Evolutionary conservation across 2,888 invertebrate genomes (phyloP).

Genomic region (Nycteola revayana): DNA sequence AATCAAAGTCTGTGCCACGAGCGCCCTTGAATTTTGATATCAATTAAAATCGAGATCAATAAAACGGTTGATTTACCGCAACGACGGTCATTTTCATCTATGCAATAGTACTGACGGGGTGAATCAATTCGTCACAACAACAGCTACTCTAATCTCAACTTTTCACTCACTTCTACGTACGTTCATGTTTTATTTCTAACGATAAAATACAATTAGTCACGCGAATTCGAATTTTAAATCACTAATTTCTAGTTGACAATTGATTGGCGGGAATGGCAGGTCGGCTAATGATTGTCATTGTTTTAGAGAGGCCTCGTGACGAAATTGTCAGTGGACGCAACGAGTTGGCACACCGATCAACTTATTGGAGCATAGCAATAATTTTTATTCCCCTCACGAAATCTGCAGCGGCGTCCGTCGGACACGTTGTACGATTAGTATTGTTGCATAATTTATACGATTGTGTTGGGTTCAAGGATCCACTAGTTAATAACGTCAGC

Average conservation of each 20-base stretch:
- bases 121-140: conserved; percentile 72
- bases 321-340: conserved; percentile 61
- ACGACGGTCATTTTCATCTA: conserved; percentile 46
- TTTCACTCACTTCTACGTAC: conserved; percentile 53
- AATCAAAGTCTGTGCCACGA: conserved; percentile 18
- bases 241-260: conserved; percentile 48
- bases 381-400: conserved; percentile 71
- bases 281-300: conserved; percentile 62
- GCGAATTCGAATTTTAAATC: conserved; percentile 47
- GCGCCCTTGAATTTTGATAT: conserved; percentile 42
- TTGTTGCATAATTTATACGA: conserved; percentile 57
- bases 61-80: conserved; percentile 57
- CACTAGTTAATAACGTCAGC: conserved; percentile 32
- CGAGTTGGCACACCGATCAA: conserved; percentile 64
- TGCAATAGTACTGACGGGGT: conserved; percentile 59
- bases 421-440: conserved; percentile 59
- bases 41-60: conserved; percentile 66
- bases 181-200: conserved; percentile 53
- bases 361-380: conserved; percentile 74
- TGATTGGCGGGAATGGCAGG: conserved; percentile 39
- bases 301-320: conserved; percentile 60
- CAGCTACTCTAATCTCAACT: conserved; percentile 51
- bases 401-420: conserved; percentile 43
- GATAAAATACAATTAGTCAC: conserved; percentile 40
- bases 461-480: conserved; percentile 49